These are phyloP conservation scores for Tyto alba DNA, from an alignment of 2,113 vertebrate genomes.

Conservation along the genomic window DNA sequence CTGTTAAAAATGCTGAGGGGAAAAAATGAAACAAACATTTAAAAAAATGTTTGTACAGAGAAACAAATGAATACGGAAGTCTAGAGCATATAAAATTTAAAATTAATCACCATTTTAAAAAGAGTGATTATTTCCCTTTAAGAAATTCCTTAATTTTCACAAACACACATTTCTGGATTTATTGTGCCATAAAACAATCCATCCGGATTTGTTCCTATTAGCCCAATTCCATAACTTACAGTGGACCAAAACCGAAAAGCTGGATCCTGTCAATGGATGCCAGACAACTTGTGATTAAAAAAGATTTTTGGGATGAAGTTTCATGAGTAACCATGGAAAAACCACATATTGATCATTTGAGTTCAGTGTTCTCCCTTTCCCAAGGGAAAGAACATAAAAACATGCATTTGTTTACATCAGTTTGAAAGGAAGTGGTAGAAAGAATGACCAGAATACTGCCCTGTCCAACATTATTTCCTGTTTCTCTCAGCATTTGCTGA, in stretches of 20 bases:
- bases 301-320: background rate
- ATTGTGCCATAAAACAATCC: background rate
- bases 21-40: background rate
- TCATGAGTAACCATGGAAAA: background rate
- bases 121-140: background rate
- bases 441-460: background rate
- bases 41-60: background rate
- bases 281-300: background rate
- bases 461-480: background rate
- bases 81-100: background rate
- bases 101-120: background rate
- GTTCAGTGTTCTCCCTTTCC: background rate
- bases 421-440: conserved; percentile 25
- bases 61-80: background rate
- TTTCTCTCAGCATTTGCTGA: background rate
- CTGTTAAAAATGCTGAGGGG: background rate
- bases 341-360: background rate
- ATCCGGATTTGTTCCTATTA: background rate
- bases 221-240: background rate
- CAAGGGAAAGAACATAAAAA: conserved; percentile 9
- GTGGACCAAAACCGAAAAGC: background rate
- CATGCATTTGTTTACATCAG: conserved; percentile 3
- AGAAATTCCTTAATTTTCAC: background rate
- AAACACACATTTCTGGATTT: background rate
- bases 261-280: background rate